Evolutionary conservation across 2,888 invertebrate species (phyloP), one percentile per base, ranked within the genome.

Genomic region (Lasioglossum morio): DNA sequence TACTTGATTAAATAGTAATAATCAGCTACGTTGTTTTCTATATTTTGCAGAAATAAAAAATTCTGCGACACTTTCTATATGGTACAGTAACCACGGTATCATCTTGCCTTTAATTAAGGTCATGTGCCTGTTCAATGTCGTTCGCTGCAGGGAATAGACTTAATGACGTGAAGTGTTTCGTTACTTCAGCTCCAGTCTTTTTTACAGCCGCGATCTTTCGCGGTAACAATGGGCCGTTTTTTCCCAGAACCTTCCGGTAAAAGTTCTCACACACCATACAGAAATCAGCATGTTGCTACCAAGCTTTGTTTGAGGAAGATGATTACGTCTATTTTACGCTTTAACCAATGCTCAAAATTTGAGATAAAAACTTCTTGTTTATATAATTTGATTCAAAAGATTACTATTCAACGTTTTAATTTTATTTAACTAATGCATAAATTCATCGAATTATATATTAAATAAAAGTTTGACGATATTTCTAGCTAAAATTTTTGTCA

Each of bases 61-160:
- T 23, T 75, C 37, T 85, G 30, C 72, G n/a, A 40, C 70, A 66
- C 79, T 82, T 79, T 60, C 63, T 60, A 37, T 23, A 19, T 30
- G 77, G 48, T 69, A 79, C 46, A 74, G 77, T 73, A 72, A 63
- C 43, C n/a, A 40, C 40, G 19, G 37, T 63, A 27, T 69, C 57
- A 76, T 70, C 53, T 69, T 23, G 40, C 48, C 57, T 63, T 83
- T 79, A 86, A 94, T 94, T 94, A 93, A 93, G 94, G 93, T 91
- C 93, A 92, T 92, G 94, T 92, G 93, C 94, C 93, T 94, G 92
- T 94, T 94, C 90, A 91, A 92, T 92, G 90, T 87, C 89, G 88
- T 91, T 92, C 90, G 73, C 84, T 86, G 80, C 87, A 90, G 87
- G 63, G 90, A 92, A 91, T 91, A 91, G 91, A 92, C 92, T 92